These are phyloP conservation scores for Chrysaora quinquecirrha DNA, from an alignment of 30 jellyfish, hydroid and myxozoan genomes.

Conservation along the genomic window DNA sequence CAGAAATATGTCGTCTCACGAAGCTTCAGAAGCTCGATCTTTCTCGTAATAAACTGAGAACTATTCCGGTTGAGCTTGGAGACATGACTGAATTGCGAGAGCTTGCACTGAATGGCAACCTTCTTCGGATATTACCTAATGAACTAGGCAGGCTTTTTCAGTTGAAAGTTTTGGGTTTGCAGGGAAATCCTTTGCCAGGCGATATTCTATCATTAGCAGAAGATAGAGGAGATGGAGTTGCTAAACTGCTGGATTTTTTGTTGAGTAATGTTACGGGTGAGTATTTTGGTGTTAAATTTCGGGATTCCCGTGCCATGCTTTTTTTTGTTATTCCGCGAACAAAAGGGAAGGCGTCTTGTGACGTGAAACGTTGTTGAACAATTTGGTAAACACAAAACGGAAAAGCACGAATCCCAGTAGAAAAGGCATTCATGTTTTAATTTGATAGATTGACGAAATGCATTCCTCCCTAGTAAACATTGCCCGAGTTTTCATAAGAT, in stretches of 20 bases:
- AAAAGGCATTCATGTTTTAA: not conserved
- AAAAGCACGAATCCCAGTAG: not conserved
- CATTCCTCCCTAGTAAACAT: not conserved
- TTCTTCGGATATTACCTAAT: constrained; percentile 86
- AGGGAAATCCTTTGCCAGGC: constrained; percentile 95
- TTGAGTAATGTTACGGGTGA: constrained; percentile 88
- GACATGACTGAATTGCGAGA: constrained; percentile 94
- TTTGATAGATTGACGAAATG: not conserved
- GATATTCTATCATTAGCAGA: constrained; percentile 77
- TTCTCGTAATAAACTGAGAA: constrained; percentile 84
- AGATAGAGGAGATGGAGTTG: constrained; percentile 70
- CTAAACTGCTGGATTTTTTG: constrained; percentile 71
- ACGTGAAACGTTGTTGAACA: constrained; percentile 6
- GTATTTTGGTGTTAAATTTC: constrained; percentile 11
- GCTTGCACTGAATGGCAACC: constrained; percentile 75
- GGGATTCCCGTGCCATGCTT: constrained; percentile 7
- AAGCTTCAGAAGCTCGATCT: constrained; percentile 82
- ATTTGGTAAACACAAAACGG: not conserved
- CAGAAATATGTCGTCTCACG: constrained; percentile 77
- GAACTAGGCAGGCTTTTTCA: constrained; percentile 94
- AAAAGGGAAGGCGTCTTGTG: constrained; percentile 15
- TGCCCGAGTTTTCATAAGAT: too few relatives aligned
- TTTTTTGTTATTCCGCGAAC: constrained; percentile 14
- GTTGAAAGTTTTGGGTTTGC: constrained; percentile 80
- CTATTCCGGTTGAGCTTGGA: constrained; percentile 95